Evolutionary conservation across 2,888 invertebrate genomes (phyloP).

Genomic region (Abscondita cerata): DNA sequence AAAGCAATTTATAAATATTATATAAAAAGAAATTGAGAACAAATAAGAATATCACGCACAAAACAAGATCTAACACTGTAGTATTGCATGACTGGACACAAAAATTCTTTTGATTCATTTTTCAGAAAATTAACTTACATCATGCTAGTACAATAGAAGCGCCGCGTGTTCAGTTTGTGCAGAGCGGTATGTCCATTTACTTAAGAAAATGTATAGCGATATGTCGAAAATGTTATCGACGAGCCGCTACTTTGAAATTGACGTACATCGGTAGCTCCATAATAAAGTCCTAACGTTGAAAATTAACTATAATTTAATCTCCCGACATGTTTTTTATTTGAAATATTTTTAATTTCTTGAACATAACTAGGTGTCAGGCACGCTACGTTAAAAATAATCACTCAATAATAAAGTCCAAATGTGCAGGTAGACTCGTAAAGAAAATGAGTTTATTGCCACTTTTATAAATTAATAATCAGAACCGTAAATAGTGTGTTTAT

Average conservation of each 20-base stretch:
- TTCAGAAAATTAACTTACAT: conserved; percentile 42
- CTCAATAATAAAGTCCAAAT: conserved; percentile 45
- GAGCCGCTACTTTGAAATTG: conserved; percentile 33
- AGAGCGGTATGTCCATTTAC: conserved; percentile 25
- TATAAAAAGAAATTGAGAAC: conserved; percentile 23
- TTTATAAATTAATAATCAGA: conserved; percentile 32
- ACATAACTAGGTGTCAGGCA: conserved; percentile 49
- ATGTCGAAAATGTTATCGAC: too few relatives aligned
- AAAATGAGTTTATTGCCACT: conserved; percentile 41
- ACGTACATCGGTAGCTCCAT: conserved; percentile 40
- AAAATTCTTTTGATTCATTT: conserved; percentile 35
- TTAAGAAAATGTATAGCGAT: too few relatives aligned
- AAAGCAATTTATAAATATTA: conserved; percentile 27
- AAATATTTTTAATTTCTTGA: conserved; percentile 42
- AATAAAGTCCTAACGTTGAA: conserved; percentile 46
- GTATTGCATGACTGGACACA: conserved; percentile 37
- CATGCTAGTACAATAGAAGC: conserved; percentile 39
- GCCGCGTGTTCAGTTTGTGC: conserved; percentile 6
- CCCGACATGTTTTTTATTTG: conserved; percentile 41
- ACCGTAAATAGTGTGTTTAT: conserved; percentile 29
- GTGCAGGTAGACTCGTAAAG: conserved; percentile 43
- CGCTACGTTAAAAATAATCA: conserved; percentile 48
- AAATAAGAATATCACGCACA: conserved; percentile 34
- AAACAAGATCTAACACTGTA: conserved; percentile 29
- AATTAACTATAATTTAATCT: conserved; percentile 47